Evolutionary conservation across 2,797 vertebrate genomes (phyloP).

Genomic region (Decapterus maruadsi): DNA sequence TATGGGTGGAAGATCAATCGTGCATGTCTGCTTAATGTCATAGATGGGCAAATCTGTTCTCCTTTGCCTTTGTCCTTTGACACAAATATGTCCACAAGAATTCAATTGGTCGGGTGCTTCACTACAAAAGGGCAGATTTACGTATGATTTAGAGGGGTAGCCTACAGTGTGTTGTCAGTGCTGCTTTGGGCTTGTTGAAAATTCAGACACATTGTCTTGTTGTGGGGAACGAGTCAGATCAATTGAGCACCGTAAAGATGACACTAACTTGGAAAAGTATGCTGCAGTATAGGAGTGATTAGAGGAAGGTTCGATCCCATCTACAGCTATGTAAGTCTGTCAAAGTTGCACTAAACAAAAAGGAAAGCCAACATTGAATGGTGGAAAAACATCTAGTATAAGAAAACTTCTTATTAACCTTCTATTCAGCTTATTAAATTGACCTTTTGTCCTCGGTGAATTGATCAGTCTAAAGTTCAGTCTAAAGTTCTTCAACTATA

Average conservation of each 20-base stretch:
- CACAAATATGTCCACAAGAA: not conserved
- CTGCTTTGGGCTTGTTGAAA: no score
- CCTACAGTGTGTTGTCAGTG: not conserved
- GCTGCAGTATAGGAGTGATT: not conserved
- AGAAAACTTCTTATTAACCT: no score
- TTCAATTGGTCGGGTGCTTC: not conserved
- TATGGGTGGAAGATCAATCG: not conserved
- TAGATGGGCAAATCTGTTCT: not conserved
- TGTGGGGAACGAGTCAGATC: not conserved
- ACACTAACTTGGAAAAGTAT: not conserved
- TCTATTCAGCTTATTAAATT: not conserved
- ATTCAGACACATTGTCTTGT: not conserved
- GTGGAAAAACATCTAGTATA: not conserved
- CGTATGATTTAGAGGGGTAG: not conserved
- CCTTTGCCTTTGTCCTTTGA: not conserved
- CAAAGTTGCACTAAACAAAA: not conserved
- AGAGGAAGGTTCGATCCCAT: not conserved
- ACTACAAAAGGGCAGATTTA: not conserved
- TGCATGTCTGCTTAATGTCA: not conserved
- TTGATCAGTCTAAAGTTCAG: slow-evolving; percentile 1
- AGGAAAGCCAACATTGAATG: not conserved
- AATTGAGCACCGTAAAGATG: not conserved
- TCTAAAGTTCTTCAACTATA: not conserved
- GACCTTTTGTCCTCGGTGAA: not conserved
- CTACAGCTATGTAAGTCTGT: not conserved